A percentile compares a stretch with the other conserved stretches of the same genome.
phyloP scores from a whole-genome alignment of 2,888 invertebrate species.

The Macaria liturata region DNA sequence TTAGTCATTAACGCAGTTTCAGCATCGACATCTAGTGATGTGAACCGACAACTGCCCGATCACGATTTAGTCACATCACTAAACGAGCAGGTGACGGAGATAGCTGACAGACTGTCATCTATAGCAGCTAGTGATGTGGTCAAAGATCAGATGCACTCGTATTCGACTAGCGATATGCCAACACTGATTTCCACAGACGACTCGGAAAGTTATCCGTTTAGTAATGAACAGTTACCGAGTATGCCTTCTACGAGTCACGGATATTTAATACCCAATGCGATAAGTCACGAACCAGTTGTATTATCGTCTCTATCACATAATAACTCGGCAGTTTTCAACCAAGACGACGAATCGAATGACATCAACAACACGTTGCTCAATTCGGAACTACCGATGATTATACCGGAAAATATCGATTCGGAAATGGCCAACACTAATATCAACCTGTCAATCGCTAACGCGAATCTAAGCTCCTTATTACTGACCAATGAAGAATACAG shows the following conservation, averaged over 20 bases:
- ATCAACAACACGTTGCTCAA: constrained; percentile 53
- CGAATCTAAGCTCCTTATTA: constrained; percentile 83
- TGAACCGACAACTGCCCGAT: constrained; percentile 68
- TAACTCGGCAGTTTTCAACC: constrained; percentile 72
- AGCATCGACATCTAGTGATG: constrained; percentile 54
- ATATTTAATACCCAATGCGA: constrained; percentile 85
- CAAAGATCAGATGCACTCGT: constrained; percentile 70
- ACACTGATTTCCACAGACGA: constrained; percentile 62
- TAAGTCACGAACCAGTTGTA: constrained; percentile 82
- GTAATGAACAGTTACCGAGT: constrained; percentile 73
- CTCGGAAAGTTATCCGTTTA: constrained; percentile 51
- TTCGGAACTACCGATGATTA: constrained; percentile 65
- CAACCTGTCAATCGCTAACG: constrained; percentile 82
- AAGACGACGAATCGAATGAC: constrained; percentile 61
- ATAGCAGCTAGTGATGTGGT: constrained; percentile 66
- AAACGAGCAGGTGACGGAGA: constrained; percentile 78
- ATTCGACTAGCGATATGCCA: constrained; percentile 73
- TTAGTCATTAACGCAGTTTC: constrained; percentile 69
- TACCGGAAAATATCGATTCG: constrained; percentile 70
- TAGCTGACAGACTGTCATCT: constrained; percentile 73
- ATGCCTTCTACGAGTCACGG: constrained; percentile 86
- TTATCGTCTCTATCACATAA: constrained; percentile 79
- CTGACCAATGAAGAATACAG: constrained; percentile 77
- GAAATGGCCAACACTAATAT: constrained; percentile 78
- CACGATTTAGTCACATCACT: constrained; percentile 74